Evolutionary conservation across 2,797 vertebrate species (phyloP), one percentile per base, ranked within the genome.

Genomic region (Mionectes olivaceus): DNA sequence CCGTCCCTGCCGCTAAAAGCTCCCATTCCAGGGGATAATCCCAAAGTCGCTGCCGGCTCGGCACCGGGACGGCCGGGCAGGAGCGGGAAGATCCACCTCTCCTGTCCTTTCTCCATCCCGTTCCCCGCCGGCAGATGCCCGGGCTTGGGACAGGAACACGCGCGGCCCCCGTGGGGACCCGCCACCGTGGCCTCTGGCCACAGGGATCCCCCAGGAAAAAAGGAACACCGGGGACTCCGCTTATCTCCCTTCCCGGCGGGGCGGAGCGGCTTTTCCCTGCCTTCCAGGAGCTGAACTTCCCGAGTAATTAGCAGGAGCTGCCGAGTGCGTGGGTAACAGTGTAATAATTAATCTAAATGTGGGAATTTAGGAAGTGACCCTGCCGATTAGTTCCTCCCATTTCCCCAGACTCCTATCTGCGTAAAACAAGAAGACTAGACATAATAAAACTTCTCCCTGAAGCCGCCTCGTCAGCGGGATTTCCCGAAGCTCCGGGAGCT

Each of bases 301-400:
- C 84, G 5, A 32, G 27, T 47, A 69, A 93, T 92, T 75, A 89
- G 11, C 60, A 70, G 60, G 37, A 69, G 59, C 21, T 43, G 59
- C 83, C 41, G 28, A 18, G 8, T 74, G 89, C 65, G 83, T 69
- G 87, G 93, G 65, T 52, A 87, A 78, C 60, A 15, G 69, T 18
- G 10, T 43, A 73, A 83, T 83, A 73, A 93, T 71, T 79, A 90
- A 87, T 25, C 32, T 5, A 78, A 91, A 87, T 19, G 87, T 63
- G 89, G 27, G 94, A 87, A 94, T 94, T 96, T 93, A 33, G 74
- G 87, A 73, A 50, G 37, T 30, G 88, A 81, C 67, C 80, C 86
- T 41, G 77, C 7, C 18, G 70, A 14, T 28, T 25, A 11, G 70
- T 57, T 47, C 67, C 56, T 88, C 30, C 86, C 70, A 83, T 71